These are phyloP conservation scores for Hephaestus fuliginosus DNA, from an alignment of 2,797 vertebrate species.

Conservation along the genomic window DNA sequence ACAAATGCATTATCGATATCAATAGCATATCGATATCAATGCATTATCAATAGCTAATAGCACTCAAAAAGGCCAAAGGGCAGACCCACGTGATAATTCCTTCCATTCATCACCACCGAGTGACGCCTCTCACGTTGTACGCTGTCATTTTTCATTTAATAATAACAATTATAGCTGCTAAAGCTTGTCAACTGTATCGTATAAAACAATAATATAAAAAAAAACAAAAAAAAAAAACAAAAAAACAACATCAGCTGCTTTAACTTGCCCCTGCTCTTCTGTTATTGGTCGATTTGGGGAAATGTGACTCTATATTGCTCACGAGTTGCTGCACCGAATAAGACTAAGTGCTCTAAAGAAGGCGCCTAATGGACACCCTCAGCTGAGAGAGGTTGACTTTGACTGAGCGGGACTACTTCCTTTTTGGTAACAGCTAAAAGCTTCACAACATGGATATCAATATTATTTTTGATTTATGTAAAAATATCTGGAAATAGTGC, in stretches of 20 bases:
- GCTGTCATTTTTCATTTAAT: too few species aligned
- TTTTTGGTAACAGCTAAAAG: constrained; percentile 9
- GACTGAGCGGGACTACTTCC: constrained; percentile 7
- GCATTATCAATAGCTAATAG: neutral
- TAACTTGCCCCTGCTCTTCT: neutral
- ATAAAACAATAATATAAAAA: neutral
- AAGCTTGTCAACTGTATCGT: neutral
- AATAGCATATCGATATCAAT: too few species aligned
- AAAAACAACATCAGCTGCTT: neutral
- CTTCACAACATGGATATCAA: neutral
- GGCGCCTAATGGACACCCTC: constrained; percentile 13
- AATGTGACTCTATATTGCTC: constrained; percentile 20
- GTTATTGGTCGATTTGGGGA: constrained; percentile 5
- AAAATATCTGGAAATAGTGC: neutral
- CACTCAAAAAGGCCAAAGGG: too few species aligned
- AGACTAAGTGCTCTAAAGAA: constrained; percentile 14
- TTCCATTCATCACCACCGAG: too few species aligned
- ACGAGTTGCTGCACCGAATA: neutral
- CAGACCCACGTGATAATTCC: too few species aligned
- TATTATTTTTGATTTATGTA: neutral
- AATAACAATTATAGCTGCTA: neutral
- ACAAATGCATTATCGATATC: neutral
- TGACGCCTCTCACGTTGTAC: too few species aligned
- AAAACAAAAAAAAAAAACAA: constrained; percentile 18
- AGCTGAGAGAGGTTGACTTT: constrained; percentile 13